A percentile compares a stretch with the other conserved stretches of the same genome.
Conservation (phyloP, 37 sponge, comb jelly and placozoan genomes). For the Agelas oroides region DNA sequence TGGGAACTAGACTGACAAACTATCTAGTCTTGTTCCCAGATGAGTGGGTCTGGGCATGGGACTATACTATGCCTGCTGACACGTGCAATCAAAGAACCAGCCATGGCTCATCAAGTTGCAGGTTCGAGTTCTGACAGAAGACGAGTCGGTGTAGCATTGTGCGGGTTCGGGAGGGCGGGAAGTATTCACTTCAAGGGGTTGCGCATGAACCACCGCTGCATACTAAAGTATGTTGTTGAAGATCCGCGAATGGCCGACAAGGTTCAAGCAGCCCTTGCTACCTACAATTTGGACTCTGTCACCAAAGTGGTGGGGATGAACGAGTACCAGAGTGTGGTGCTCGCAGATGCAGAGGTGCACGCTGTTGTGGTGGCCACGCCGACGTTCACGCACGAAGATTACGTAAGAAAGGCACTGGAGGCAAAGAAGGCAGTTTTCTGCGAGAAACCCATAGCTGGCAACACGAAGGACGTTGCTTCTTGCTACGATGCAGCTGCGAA, state of each 20-base stretch:
- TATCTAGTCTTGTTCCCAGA: too few species aligned
- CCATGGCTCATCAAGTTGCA: too few species aligned
- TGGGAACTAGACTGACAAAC: too few species aligned
- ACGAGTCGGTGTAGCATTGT: conserved; percentile 57
- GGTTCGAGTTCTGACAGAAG: too few species aligned
- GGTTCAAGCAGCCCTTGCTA: too few species aligned
- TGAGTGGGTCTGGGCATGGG: too few species aligned
- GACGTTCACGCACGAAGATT: conserved; percentile 67
- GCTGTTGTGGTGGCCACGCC: conserved; percentile 80
- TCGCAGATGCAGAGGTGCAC: conserved; percentile 61
- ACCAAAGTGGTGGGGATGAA: too few species aligned
- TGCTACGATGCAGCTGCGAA: conserved; percentile 70
- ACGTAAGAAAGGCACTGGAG: conserved; percentile 53
- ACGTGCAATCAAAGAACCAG: too few species aligned
- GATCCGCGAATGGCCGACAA: too few species aligned
- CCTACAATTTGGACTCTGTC: too few species aligned
- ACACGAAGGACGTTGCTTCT: conserved; percentile 8
- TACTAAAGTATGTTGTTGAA: conserved; percentile 73
- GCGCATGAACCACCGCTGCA: conserved; percentile 31
- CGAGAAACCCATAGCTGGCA: conserved; percentile 82
- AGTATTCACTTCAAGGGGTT: conserved; percentile 64
- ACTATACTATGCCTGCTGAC: too few species aligned
- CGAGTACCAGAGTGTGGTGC: too few species aligned
- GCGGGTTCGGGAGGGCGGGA: conserved; percentile 82
- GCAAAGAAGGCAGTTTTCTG: conserved; percentile 84